Conservation (phyloP, 35 echinoderm and acorn worm genomes). For the Acanthaster planci region DNA sequence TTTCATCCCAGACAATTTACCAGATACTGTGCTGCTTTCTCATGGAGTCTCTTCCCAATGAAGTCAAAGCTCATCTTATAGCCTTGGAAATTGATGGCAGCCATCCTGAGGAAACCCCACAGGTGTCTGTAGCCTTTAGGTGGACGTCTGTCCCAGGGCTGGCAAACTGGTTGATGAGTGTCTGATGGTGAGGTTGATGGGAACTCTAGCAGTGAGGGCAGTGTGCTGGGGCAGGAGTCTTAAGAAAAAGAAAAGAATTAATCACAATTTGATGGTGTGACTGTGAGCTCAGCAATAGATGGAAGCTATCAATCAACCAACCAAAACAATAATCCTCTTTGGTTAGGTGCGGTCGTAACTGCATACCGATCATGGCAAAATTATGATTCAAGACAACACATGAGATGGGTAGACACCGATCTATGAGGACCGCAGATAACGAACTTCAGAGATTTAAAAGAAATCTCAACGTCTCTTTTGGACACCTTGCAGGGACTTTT, state of each 20-base stretch:
- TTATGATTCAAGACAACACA: no score
- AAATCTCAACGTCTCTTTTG: no score
- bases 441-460: no score
- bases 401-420: no score
- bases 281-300: not conserved
- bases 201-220: conserved; percentile 4
- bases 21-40: conserved; percentile 4
- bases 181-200: not conserved
- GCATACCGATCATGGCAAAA: no score
- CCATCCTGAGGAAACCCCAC: conserved; percentile 25
- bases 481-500: no score
- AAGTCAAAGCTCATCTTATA: conserved; percentile 18
- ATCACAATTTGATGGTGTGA: not conserved
- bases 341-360: no score
- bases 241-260: not conserved
- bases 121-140: conserved; percentile 13
- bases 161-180: conserved; percentile 11
- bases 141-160: conserved; percentile 36
- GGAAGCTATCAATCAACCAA: no score
- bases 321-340: no score
- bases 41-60: conserved; percentile 26
- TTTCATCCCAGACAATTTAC: conserved; percentile 9
- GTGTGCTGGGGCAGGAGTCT: conserved; percentile 26
- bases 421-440: no score
- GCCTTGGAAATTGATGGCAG: not conserved